Evolutionary conservation across 2,113 vertebrate genomes (phyloP).

Genomic region (Dipodomys stephensi): DNA sequence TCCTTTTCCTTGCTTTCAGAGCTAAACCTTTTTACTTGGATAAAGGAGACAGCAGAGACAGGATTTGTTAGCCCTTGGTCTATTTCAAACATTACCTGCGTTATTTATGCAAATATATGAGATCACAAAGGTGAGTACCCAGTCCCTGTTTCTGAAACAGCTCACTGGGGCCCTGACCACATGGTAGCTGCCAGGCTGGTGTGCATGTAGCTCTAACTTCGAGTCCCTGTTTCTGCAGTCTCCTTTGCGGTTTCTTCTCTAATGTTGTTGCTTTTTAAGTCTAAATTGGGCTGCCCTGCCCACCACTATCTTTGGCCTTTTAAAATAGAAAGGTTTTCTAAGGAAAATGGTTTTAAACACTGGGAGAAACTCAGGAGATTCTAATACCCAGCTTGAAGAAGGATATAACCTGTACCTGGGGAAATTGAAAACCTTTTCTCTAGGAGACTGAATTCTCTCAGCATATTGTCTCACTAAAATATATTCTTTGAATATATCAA

Average conservation of each 20-base stretch:
- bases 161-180: background rate
- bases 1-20: background rate
- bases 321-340: conserved; percentile 68
- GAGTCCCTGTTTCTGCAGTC: background rate
- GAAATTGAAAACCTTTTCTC: conserved; percentile 17
- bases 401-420: conserved; percentile 21
- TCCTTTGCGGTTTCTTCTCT: background rate
- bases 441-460: conserved; percentile 43
- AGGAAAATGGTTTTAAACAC: conserved; percentile 37
- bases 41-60: background rate
- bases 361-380: conserved; percentile 32
- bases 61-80: background rate
- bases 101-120: background rate
- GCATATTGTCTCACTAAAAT: conserved; percentile 32
- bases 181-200: background rate
- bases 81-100: background rate
- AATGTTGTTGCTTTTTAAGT: background rate
- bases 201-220: background rate
- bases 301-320: conserved; percentile 43
- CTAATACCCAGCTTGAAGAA: background rate
- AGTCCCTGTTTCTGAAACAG: background rate
- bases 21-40: background rate
- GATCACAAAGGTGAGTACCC: background rate
- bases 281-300: conserved; percentile 6
- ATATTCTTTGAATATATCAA: background rate